Conservation (phyloP, 2,113 vertebrate species). For the Rhombomys opimus region DNA sequence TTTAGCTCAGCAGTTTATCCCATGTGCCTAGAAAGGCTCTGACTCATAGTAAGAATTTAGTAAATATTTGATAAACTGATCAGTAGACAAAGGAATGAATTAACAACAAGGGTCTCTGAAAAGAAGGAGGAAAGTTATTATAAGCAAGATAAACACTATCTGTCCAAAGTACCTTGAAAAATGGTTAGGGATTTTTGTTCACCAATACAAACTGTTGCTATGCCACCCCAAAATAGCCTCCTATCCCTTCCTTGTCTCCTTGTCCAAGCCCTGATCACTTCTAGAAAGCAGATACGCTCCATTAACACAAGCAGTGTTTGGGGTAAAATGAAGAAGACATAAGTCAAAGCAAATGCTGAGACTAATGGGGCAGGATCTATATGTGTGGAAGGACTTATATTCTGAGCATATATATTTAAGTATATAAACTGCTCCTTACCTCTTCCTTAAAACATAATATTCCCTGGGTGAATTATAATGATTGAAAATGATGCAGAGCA, state of each 20-base stretch:
- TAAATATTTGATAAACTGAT: conserved; percentile 2
- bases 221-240: neutral
- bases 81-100: neutral
- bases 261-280: neutral
- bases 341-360: conserved; percentile 45
- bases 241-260: neutral
- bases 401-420: neutral
- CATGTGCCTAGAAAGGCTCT: neutral
- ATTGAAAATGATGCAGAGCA: conserved; percentile 63
- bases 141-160: neutral
- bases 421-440: conserved; percentile 31
- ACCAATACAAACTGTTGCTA: neutral
- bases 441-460: conserved; percentile 56
- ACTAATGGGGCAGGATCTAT: conserved; percentile 22
- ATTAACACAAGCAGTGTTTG: conserved; percentile 53
- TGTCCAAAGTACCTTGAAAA: conserved; percentile 25
- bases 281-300: conserved; percentile 32
- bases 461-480: conserved; percentile 7
- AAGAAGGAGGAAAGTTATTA: neutral
- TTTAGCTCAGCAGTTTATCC: neutral
- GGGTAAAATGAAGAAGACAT: conserved; percentile 63
- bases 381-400: conserved; percentile 30
- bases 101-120: neutral
- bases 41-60: neutral
- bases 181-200: neutral